Percentiles rank a stretch among this genome's conserved stretches.
Evolutionary conservation across 2,797 vertebrate species (phyloP).

Genomic region (Ptychobarbus kaznakovi): DNA sequence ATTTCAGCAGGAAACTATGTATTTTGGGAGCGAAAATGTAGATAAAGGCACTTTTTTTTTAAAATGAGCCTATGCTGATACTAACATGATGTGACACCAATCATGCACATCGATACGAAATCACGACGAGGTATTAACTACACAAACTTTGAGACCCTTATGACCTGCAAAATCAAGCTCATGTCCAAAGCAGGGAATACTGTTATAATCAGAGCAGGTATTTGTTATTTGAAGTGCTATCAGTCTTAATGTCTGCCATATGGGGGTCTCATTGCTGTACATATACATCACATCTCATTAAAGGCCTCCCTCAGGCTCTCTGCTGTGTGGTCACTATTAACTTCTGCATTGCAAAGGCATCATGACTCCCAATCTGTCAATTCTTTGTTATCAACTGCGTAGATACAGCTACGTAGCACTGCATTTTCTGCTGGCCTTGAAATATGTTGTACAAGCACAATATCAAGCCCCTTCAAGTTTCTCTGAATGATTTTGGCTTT

Average conservation of each 20-base stretch:
- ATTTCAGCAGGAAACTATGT: neutral
- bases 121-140: neutral
- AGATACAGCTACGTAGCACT: constrained; percentile 12
- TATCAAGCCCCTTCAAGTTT: neutral
- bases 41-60: neutral
- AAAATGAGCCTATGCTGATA: neutral
- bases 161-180: neutral
- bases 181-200: neutral
- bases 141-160: constrained; percentile 6
- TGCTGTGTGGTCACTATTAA: constrained; percentile 19
- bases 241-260: constrained; percentile 10
- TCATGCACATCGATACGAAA: neutral
- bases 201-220: constrained; percentile 2
- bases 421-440: constrained; percentile 10
- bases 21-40: neutral
- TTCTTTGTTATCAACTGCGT: constrained; percentile 13
- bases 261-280: neutral
- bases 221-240: neutral
- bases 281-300: neutral
- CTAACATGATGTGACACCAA: neutral
- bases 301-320: neutral
- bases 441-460: neutral
- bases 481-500: neutral
- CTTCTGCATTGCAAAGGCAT: neutral
- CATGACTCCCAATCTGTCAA: constrained; percentile 10